These are phyloP conservation scores for Pomacea canaliculata DNA, from an alignment of 2,888 invertebrate genomes.

Conservation along the genomic window DNA sequence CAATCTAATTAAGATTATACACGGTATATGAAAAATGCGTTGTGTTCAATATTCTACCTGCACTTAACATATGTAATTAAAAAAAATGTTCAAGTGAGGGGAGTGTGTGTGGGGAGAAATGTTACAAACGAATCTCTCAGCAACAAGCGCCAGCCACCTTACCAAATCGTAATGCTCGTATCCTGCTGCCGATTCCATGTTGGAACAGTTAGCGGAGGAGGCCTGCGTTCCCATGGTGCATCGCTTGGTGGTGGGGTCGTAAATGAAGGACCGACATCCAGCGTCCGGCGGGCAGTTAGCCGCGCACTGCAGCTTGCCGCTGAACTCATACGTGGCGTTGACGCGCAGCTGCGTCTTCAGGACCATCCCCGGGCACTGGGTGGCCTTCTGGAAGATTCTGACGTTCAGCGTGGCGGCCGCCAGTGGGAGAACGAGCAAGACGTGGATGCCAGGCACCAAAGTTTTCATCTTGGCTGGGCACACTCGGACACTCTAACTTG, in stretches of 20 bases:
- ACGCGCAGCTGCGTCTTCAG: not conserved
- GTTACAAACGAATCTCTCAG: no score
- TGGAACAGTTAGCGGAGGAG: slow-evolving; percentile 8
- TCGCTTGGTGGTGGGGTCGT: not conserved
- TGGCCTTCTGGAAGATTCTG: not conserved
- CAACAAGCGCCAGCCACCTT: not conserved
- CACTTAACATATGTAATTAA: no score
- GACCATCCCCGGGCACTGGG: slow-evolving; percentile 8
- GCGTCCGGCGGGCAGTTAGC: slow-evolving; percentile 3
- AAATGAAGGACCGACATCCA: slow-evolving; percentile 14
- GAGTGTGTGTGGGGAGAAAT: no score
- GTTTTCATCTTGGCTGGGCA: no score
- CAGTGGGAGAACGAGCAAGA: not conserved
- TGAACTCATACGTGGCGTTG: not conserved
- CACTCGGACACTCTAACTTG: no score
- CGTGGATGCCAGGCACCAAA: not conserved
- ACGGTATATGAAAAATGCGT: no score
- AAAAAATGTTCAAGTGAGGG: no score
- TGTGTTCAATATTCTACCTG: no score
- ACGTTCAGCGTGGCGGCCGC: not conserved
- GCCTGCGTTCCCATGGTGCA: slow-evolving; percentile 10
- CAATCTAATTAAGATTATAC: no score
- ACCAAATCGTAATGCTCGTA: slow-evolving; percentile 17
- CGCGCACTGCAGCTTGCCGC: slow-evolving; percentile 12
- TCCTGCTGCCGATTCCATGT: not conserved